Evolutionary conservation across 2,888 invertebrate genomes (phyloP).

Genomic region (Suillia variegata): DNA sequence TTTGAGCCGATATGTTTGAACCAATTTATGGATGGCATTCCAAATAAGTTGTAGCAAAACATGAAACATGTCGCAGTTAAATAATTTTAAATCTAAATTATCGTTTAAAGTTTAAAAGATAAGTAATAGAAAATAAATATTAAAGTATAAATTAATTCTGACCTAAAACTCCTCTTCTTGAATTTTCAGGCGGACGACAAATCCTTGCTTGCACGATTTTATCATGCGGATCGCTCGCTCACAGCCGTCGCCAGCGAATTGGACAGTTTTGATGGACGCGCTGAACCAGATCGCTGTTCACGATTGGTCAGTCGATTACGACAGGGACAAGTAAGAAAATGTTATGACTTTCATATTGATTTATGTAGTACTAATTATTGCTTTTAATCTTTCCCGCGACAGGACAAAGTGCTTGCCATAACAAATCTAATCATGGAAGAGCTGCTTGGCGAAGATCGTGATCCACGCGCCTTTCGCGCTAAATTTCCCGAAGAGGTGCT

Average conservation of each 20-base stretch:
- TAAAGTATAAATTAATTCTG: no score
- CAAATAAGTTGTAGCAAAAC: no score
- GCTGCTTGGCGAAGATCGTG: conserved; percentile 82
- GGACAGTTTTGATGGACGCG: conserved; percentile 98
- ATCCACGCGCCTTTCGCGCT: conserved; percentile 92
- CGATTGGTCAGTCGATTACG: conserved; percentile 92
- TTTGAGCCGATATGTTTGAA: no score
- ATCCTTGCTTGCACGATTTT: conserved; percentile 93
- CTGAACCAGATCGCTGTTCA: conserved; percentile 96
- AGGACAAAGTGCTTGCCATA: conserved; percentile 88
- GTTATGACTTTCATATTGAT: no score
- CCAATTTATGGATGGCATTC: no score
- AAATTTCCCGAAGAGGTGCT: conserved; percentile 99
- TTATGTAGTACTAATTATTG: neutral
- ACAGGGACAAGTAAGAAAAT: conserved; percentile 84
- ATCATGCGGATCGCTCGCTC: conserved; percentile 96
- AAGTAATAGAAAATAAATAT: no score
- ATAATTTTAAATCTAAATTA: no score
- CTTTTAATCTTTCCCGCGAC: no score
- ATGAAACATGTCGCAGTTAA: no score
- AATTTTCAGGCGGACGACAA: conserved; percentile 84
- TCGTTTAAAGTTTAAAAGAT: no score
- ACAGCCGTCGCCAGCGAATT: conserved; percentile 94
- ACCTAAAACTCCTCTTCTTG: no score
- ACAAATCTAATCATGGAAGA: conserved; percentile 96